Percentiles rank a stretch among this genome's conserved stretches.
phyloP scores from a whole-genome alignment of 2,888 invertebrate species.

The Hirtodrosophila histrioides region DNA sequence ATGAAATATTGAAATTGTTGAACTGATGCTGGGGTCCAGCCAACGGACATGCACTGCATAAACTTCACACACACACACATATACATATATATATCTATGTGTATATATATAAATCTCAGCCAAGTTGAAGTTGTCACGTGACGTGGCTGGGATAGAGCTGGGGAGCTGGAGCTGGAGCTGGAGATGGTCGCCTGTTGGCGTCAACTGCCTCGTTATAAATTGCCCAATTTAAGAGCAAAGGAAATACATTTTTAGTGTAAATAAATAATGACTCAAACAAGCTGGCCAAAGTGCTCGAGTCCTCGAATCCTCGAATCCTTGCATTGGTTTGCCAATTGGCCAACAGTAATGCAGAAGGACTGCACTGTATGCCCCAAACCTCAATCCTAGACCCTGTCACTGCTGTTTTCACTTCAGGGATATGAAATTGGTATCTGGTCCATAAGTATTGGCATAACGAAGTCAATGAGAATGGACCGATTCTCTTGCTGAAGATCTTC shows the following conservation, averaged over 20 bases:
- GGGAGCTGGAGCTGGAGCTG: too few relatives aligned
- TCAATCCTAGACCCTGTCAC: conserved; percentile 7
- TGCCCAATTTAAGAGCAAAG: conserved; percentile 72
- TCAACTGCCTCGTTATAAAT: conserved; percentile 80
- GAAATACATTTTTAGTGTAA: conserved; percentile 78
- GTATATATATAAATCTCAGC: conserved; percentile 51
- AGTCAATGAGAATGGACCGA: too few relatives aligned
- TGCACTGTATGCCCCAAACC: too few relatives aligned
- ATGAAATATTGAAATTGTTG: conserved; percentile 79
- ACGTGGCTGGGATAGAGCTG: conserved; percentile 12
- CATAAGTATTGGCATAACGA: too few relatives aligned
- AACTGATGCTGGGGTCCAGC: conserved; percentile 74
- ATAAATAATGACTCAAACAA: conserved; percentile 75
- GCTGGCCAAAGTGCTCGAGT: conserved; percentile 46
- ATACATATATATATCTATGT: conserved; percentile 9
- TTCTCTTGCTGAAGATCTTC: too few relatives aligned
- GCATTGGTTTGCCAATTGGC: conserved; percentile 48
- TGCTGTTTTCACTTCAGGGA: neutral
- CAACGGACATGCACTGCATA: conserved; percentile 59
- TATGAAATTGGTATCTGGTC: too few relatives aligned
- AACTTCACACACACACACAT: conserved; percentile 19
- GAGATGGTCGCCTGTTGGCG: conserved; percentile 32
- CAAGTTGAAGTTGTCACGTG: conserved; percentile 65
- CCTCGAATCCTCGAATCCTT: conserved; percentile 8
- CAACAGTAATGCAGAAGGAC: conserved; percentile 36